Percentiles rank a stretch among this genome's conserved stretches.
phyloP scores from a whole-genome alignment of 2,888 invertebrate species.

The Drosophila macrospina region DNA sequence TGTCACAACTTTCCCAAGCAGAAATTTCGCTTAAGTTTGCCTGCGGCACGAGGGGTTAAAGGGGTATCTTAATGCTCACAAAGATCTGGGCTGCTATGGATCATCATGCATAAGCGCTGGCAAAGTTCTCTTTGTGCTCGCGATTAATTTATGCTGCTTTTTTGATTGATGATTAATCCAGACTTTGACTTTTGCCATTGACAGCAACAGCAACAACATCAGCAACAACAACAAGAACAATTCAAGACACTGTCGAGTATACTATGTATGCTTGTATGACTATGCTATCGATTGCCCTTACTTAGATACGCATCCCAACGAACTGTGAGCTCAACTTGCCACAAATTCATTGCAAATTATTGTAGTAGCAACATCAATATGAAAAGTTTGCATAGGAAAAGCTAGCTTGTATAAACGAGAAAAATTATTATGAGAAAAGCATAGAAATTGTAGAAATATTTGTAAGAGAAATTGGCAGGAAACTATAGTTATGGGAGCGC shows the following conservation, averaged over 20 bases:
- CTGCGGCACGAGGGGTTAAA: neutral
- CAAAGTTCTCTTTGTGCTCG: constrained; percentile 33
- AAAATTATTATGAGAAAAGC: no score
- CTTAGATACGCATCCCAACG: neutral
- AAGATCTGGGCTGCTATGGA: neutral
- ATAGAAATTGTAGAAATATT: no score
- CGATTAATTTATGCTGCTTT: constrained; percentile 72
- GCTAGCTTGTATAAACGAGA: no score
- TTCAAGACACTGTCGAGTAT: constrained; percentile 13
- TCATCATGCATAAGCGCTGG: neutral
- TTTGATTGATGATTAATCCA: constrained; percentile 81
- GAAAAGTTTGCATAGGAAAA: no score
- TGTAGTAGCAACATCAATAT: neutral
- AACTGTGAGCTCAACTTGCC: neutral
- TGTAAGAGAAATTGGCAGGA: no score
- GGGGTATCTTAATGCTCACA: constrained; percentile 2
- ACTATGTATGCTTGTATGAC: constrained; percentile 2
- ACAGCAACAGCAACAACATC: constrained; percentile 31
- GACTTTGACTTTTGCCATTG: constrained; percentile 79
- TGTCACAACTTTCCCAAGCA: constrained; percentile 52
- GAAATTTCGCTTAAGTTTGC: constrained; percentile 8
- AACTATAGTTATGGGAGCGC: no score
- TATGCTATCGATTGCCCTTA: constrained; percentile 1
- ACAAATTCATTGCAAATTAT: neutral
- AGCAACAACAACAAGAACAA: constrained; percentile 13